Evolutionary conservation across 2,797 vertebrate genomes (phyloP), one percentile per base, ranked within the genome.

Genomic region (Poecilia gillii): DNA sequence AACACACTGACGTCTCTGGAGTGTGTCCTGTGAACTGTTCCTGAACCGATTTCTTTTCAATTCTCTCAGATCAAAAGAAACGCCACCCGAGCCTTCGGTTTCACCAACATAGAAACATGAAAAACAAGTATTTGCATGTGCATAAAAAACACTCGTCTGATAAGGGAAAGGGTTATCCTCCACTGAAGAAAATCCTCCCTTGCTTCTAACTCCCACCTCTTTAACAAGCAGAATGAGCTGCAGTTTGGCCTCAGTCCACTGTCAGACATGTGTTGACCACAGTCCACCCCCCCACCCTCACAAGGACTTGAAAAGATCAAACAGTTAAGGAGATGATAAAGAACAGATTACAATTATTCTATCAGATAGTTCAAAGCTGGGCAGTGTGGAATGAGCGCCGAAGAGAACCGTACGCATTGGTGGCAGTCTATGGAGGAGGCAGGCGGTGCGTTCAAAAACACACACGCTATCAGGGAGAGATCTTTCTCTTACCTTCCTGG

Each of bases 251-350:
- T 83, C 64, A 4, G 71, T 71, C 81, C 81, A 82, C 84, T 80
- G 68, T 78, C 71, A 57, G 75, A 83, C 83, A 86, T 88, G 82
- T 88, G 84, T 88, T 89, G 88, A 88, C 87, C 86, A 85, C 66
- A 83, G 85, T 85, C 82, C n/a, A n/a, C 90, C 90, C 81, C 41
- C 41, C 41, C 41, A 0, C 6, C 41, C 90, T 84, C 84, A 88
- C 85, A 88, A 89, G 88, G 92, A 88, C 93, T 91, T 95, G 84
- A 87, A 90, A 86, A 94, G 93, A 95, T 95, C 93, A 96, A 96
- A 96, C 81, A 14, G 25, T 85, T 51, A 73, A 45, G 33, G n/a
- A 86, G 90, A 85, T 73, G 91, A 86, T 91, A 90, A 93, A 88
- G 81, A 93, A 90, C 90, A 93, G 94, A 94, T 94, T 93, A 95